Evolutionary conservation across 2,113 vertebrate species (phyloP).

Genomic region (Chaetops frenatus): DNA sequence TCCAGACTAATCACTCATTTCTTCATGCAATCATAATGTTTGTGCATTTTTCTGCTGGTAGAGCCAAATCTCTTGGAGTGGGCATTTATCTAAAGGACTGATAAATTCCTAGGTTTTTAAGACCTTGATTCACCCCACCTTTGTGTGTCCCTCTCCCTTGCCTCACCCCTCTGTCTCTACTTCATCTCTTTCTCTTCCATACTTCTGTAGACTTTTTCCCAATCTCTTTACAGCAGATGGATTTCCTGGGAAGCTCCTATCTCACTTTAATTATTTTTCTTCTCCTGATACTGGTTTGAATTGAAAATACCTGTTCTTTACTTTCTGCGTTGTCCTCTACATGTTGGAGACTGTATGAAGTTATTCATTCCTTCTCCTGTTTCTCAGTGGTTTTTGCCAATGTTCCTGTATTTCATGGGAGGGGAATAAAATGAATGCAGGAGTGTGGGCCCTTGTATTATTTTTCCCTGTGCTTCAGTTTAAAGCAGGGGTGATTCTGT

Average conservation of each 20-base stretch:
- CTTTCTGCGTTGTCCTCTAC: background rate
- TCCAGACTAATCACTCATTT: background rate
- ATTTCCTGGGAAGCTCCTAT: background rate
- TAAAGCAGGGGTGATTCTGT: constrained; percentile 16
- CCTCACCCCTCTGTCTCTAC: background rate
- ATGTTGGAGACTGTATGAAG: background rate
- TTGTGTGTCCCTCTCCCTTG: background rate
- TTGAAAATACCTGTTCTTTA: background rate
- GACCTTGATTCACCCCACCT: background rate
- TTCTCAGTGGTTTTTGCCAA: background rate
- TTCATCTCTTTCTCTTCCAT: background rate
- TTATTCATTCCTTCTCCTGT: background rate
- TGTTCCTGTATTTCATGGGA: background rate
- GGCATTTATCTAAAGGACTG: background rate
- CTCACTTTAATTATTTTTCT: background rate
- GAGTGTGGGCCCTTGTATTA: background rate
- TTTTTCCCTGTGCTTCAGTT: background rate
- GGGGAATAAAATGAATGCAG: background rate
- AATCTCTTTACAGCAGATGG: background rate
- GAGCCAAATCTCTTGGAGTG: background rate
- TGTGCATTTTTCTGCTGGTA: background rate
- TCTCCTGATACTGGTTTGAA: background rate
- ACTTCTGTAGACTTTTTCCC: background rate
- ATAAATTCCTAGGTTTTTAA: background rate
- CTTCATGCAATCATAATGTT: background rate